Percentiles rank a stretch among this genome's conserved stretches.
Evolutionary conservation across 2,888 invertebrate species (phyloP).

Genomic region (Limnephilus rhombicus): DNA sequence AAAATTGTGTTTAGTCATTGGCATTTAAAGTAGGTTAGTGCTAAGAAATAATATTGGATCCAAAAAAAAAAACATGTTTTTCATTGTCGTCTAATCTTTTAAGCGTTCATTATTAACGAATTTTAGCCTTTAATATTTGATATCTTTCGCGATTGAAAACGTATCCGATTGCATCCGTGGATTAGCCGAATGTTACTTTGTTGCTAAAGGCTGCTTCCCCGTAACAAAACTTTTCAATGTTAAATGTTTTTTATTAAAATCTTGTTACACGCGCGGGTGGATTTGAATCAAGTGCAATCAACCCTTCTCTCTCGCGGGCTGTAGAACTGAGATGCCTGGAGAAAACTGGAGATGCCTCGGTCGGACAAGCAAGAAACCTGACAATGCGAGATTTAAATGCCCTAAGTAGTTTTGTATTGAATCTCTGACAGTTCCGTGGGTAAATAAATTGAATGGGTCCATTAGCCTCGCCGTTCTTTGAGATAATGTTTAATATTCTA

Average conservation of each 20-base stretch:
- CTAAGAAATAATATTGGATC: not conserved
- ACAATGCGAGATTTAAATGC: constrained; percentile 60
- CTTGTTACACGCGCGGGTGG: constrained; percentile 45
- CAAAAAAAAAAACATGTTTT: constrained; percentile 4
- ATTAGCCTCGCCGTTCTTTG: constrained; percentile 56
- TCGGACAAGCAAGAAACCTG: constrained; percentile 64
- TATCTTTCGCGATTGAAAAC: constrained; percentile 14
- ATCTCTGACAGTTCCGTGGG: constrained; percentile 64
- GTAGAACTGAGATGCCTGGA: not conserved
- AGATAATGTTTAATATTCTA: constrained; percentile 1
- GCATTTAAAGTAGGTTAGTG: not conserved
- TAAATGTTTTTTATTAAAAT: not conserved
- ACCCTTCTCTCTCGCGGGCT: constrained; percentile 37
- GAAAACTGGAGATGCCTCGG: constrained; percentile 39
- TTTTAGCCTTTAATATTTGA: constrained; percentile 19
- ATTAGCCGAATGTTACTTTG: constrained; percentile 29
- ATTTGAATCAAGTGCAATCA: constrained; percentile 22
- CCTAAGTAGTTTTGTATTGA: constrained; percentile 64
- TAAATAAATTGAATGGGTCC: constrained; percentile 65
- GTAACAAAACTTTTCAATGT: not conserved
- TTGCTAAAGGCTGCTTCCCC: constrained; percentile 4
- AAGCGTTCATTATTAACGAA: not conserved
- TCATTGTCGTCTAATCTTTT: not conserved
- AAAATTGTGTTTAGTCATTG: not conserved
- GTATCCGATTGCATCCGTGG: constrained; percentile 26